Base-by-base conservation (phyloP, 1,140 invertebrate species). In the Popillia japonica region DNA sequence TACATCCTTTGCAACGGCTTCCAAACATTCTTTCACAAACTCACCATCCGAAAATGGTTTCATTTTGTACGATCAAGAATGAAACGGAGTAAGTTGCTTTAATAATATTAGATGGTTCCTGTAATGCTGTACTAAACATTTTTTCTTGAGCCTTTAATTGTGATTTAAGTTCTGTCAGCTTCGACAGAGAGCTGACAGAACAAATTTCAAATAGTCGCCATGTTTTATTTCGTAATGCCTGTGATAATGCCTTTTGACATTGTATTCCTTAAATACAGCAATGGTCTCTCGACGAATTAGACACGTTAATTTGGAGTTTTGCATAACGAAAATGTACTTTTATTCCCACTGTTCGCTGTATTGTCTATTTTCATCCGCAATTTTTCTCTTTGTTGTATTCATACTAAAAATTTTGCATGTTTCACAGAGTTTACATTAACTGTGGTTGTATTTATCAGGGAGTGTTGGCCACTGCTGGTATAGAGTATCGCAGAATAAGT, bases 31-130 rank as follows among this genome's bases (percentile, higher is more conserved):
- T 81, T 85, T 86, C 42, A 85, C 73, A 55, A 81, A 80, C 80
- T 81, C 84, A 59, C 82, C 83, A 80, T 86, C 84, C 64, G 82
- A 80, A 83, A 84, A 72, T 81, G 78, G 78, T 85, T 86, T 61
- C 75, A 76, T 78, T 75, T 80, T 84, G 83, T 79, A 82, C 82
- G 76, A 84, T 81, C 77, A 80, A 77, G 44, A 81, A 77, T 76
- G 78, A 79, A 75, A 84, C 81, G 78, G 75, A 79, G 80, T 78
- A 83, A 78, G 79, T 83, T 42, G 81, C 81, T 76, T 81, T 81
- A 42, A 76, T 40, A 76, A 42, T 77, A 61, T 77, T 59, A 20
- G 48, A 77, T 11, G 55, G 75, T 61, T 78, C 75, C 74, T 72
- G 77, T 55, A 72, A 68, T 76, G 74, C 75, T 79, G 72, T 4